Conservation (phyloP, 2,113 vertebrate genomes). For the Caretta caretta region DNA sequence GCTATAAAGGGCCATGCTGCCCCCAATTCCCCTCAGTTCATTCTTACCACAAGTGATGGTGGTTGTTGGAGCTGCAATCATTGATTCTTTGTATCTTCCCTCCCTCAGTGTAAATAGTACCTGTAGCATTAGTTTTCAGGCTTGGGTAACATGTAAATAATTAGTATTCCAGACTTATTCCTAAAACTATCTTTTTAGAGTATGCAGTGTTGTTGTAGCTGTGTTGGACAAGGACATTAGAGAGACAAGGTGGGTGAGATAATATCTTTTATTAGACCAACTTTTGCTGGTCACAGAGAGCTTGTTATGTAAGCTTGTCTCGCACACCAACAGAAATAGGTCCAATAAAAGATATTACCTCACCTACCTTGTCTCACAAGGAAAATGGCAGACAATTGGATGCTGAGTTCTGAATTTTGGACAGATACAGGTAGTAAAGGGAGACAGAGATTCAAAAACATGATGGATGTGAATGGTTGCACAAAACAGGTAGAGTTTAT, state of each 20-base stretch:
- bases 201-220: too few species aligned
- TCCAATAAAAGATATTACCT: background rate
- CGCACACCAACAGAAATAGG: background rate
- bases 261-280: too few species aligned
- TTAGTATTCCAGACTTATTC: too few species aligned
- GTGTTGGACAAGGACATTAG: too few species aligned
- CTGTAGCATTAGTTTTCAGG: too few species aligned
- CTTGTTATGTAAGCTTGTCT: background rate
- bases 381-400: background rate
- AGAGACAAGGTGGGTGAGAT: too few species aligned
- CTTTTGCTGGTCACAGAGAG: too few species aligned
- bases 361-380: background rate
- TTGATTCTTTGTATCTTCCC: background rate
- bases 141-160: too few species aligned
- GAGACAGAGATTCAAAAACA: background rate
- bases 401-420: background rate
- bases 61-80: background rate
- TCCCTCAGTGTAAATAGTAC: too few species aligned
- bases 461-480: background rate
- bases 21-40: background rate
- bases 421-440: background rate
- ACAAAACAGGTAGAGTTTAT: background rate
- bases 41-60: background rate
- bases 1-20: background rate
- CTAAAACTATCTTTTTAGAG: too few species aligned